Percentiles rank a stretch among this genome's conserved stretches.
phyloP scores from a whole-genome alignment of 2,113 vertebrate genomes.

The Guaruba guarouba region DNA sequence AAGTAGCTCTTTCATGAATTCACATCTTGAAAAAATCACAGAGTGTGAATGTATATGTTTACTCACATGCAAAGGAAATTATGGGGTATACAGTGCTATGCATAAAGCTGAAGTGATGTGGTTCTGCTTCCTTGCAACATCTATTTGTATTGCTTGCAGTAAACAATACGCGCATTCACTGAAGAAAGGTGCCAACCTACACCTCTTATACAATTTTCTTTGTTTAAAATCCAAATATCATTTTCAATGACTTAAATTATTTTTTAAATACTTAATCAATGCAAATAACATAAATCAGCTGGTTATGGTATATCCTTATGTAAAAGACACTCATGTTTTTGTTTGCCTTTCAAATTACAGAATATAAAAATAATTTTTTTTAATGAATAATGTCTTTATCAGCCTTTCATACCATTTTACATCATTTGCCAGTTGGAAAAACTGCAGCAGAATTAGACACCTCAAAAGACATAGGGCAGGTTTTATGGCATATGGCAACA shows the following conservation, averaged over 20 bases:
- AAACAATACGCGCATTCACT: neutral
- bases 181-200: neutral
- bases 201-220: neutral
- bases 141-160: neutral
- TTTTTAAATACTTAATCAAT: neutral
- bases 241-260: neutral
- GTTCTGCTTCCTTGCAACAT: neutral
- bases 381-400: neutral
- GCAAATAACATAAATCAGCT: neutral
- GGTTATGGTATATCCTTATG: neutral
- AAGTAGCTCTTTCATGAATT: neutral
- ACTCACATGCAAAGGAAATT: neutral
- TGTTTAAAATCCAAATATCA: neutral
- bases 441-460: slow-evolving; percentile 46
- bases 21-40: neutral
- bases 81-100: neutral
- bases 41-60: neutral
- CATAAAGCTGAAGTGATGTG: neutral
- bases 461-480: neutral
- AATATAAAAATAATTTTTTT: neutral
- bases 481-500: neutral
- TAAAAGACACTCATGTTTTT: neutral
- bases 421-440: slow-evolving; percentile 10
- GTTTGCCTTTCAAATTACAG: neutral
- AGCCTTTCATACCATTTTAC: neutral